Evolutionary conservation across 2,797 vertebrate genomes (phyloP).

Genomic region (Crenuchus spilurus): DNA sequence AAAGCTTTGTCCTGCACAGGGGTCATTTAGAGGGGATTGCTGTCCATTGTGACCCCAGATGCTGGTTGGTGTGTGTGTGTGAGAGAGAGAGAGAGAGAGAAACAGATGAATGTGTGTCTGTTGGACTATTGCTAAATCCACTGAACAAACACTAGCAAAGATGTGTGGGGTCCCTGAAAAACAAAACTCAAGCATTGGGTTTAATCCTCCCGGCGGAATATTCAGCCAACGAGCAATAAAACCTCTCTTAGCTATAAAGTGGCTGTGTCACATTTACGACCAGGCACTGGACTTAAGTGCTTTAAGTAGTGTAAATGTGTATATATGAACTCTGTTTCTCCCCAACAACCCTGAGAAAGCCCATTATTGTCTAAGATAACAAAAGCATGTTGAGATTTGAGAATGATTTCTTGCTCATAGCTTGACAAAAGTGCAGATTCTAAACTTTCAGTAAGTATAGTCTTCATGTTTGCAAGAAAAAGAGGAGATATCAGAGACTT

Average conservation of each 20-base stretch:
- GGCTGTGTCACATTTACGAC: slow-evolving; percentile 1
- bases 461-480: no score
- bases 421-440: no score
- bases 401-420: no score
- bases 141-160: slow-evolving; percentile 6
- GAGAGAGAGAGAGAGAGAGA: background rate
- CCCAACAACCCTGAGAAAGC: no score
- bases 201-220: slow-evolving; percentile 7
- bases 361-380: no score
- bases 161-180: slow-evolving; percentile 11
- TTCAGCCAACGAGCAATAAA: background rate
- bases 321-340: no score
- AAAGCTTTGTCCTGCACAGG: slow-evolving; percentile 43
- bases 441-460: no score
- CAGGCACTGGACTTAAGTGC: background rate
- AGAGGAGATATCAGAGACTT: no score
- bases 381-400: no score
- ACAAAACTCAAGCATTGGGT: background rate
- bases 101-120: background rate
- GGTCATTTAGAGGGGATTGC: slow-evolving; percentile 40
- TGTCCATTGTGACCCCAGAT: slow-evolving; percentile 40
- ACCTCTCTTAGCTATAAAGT: background rate
- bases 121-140: slow-evolving; percentile 26
- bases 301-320: no score
- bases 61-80: slow-evolving; percentile 13